Evolutionary conservation across 2,888 invertebrate genomes (phyloP).

Genomic region (Polyommatus iphigenia): DNA sequence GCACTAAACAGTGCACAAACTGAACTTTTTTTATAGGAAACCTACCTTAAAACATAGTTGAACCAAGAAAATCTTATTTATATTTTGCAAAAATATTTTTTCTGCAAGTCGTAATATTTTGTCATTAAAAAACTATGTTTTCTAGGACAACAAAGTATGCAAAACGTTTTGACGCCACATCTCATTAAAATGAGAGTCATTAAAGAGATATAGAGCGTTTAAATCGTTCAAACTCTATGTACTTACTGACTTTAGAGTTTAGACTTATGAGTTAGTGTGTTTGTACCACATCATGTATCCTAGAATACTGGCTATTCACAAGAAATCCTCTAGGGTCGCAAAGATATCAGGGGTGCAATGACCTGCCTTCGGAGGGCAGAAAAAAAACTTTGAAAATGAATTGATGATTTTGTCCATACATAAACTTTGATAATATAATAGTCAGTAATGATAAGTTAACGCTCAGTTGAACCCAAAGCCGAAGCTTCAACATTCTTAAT

Average conservation of each 20-base stretch:
- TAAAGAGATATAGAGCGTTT: conserved; percentile 13
- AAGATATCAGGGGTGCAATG: too few species aligned
- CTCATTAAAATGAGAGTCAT: background rate
- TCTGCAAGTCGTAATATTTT: background rate
- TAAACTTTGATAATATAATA: too few species aligned
- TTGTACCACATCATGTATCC: too few species aligned
- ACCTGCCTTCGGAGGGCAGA: too few species aligned
- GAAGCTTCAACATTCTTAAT: too few species aligned
- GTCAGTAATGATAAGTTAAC: too few species aligned
- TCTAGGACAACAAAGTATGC: conserved; percentile 15
- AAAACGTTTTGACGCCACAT: conserved; percentile 28
- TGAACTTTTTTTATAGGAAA: background rate
- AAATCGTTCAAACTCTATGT: background rate
- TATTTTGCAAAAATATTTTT: background rate
- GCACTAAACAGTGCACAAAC: background rate
- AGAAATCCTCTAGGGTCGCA: too few species aligned
- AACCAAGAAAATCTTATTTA: background rate
- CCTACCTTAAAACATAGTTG: background rate
- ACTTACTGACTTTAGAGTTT: background rate
- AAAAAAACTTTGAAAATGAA: too few species aligned
- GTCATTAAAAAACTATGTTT: background rate
- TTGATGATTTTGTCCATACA: too few species aligned
- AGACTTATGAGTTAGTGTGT: background rate
- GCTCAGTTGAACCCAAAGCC: too few species aligned
- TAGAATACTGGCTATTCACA: too few species aligned